Evolutionary conservation across 2,113 vertebrate genomes (phyloP).

Genomic region (Nyctibius bracteatus): DNA sequence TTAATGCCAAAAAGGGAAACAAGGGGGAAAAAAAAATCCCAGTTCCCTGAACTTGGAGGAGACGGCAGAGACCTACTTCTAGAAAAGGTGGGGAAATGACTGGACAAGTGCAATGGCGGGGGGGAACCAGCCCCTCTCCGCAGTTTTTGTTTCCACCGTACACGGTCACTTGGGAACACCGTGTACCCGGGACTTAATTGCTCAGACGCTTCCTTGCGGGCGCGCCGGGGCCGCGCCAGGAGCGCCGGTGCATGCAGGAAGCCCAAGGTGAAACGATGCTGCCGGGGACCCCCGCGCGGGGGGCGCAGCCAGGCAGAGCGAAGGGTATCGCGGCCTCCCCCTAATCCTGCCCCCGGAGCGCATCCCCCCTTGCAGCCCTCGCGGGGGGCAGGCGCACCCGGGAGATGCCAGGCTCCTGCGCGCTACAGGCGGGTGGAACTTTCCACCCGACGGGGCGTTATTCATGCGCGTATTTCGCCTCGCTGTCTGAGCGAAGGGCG

Average conservation of each 20-base stretch:
- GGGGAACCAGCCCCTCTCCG: neutral
- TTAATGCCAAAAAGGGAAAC: conserved; percentile 28
- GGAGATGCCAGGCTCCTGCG: neutral
- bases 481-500: neutral
- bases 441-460: neutral
- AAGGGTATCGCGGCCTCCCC: neutral
- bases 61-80: neutral
- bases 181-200: neutral
- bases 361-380: neutral
- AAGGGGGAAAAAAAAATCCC: neutral
- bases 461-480: neutral
- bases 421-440: neutral
- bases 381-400: neutral
- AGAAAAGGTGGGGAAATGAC: neutral
- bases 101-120: too few species aligned
- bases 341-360: too few species aligned
- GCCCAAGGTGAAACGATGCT: neutral
- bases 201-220: neutral
- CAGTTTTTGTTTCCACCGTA: neutral
- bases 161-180: neutral
- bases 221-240: neutral
- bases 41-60: conserved; percentile 10
- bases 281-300: too few species aligned
- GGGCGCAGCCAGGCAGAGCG: neutral
- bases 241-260: neutral